These are phyloP conservation scores for Lepidochrysops patricia DNA, from an alignment of 2,888 invertebrate species.

Conservation along the genomic window DNA sequence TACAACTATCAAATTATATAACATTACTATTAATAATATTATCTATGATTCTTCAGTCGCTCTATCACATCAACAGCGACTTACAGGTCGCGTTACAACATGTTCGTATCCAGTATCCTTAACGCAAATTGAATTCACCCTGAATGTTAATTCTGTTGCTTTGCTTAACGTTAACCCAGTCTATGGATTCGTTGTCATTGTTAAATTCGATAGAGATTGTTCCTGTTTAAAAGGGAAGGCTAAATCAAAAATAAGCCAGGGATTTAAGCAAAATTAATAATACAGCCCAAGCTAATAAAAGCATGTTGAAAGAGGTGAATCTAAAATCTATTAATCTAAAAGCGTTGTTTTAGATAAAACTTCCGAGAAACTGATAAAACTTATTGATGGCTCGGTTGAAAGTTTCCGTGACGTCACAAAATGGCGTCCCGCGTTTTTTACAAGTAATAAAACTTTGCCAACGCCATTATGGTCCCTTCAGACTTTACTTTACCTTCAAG, in stretches of 20 bases:
- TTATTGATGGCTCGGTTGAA: neutral
- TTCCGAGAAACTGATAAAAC: neutral
- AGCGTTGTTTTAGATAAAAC: neutral
- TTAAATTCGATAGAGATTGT: neutral
- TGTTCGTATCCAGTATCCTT: neutral
- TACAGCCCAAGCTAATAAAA: too few relatives aligned
- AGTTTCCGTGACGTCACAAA: neutral
- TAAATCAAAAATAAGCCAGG: neutral
- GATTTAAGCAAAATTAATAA: too few relatives aligned
- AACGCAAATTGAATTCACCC: conserved; percentile 1
- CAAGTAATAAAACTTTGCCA: neutral
- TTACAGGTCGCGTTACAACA: neutral
- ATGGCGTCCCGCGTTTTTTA: neutral
- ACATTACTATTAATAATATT: too few relatives aligned
- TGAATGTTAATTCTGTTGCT: conserved; percentile 3
- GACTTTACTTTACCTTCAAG: too few relatives aligned
- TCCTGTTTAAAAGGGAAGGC: neutral
- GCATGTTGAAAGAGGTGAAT: too few relatives aligned
- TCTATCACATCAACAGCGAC: neutral
- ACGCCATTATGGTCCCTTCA: too few relatives aligned
- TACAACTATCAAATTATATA: too few relatives aligned
- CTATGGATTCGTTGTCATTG: neutral
- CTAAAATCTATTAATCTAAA: neutral
- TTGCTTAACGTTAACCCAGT: neutral
- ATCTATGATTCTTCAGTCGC: too few relatives aligned